phyloP scores from a whole-genome alignment of 1,140 invertebrate species.

The Drosophila fuyamai region DNA sequence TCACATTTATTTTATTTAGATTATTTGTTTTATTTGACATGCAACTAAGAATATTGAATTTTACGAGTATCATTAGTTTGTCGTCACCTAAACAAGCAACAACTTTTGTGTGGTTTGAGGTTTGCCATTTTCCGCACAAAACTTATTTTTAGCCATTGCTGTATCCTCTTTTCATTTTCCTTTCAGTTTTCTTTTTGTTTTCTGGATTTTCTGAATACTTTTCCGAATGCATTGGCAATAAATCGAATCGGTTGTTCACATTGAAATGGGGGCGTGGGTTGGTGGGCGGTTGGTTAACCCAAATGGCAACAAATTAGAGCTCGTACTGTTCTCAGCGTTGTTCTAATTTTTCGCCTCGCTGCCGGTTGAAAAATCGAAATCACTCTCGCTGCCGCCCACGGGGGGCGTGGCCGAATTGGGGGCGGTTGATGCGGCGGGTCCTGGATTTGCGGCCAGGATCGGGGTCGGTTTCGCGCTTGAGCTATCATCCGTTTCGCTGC shows the following conservation, averaged over 20 bases:
- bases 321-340: slow-evolving; percentile 61
- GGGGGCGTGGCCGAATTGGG: slow-evolving; percentile 15
- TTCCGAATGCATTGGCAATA: slow-evolving; percentile 59
- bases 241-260: slow-evolving; percentile 54
- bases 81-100: slow-evolving; percentile 15
- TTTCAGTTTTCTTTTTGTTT: not conserved
- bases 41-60: slow-evolving; percentile 30
- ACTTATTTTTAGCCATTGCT: slow-evolving; percentile 19
- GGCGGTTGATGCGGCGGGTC: slow-evolving; percentile 7
- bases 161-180: not conserved
- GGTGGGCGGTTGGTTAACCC: slow-evolving; percentile 61
- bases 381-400: slow-evolving; percentile 69
- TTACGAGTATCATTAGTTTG: slow-evolving; percentile 4
- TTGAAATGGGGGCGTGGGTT: slow-evolving; percentile 33
- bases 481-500: slow-evolving; percentile 84
- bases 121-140: slow-evolving; percentile 12
- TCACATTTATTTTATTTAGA: not conserved
- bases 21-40: slow-evolving; percentile 26
- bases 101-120: slow-evolving; percentile 13
- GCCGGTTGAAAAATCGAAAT: slow-evolving; percentile 84
- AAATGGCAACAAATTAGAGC: slow-evolving; percentile 80
- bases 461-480: slow-evolving; percentile 75
- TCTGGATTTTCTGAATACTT: slow-evolving; percentile 19
- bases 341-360: slow-evolving; percentile 81
- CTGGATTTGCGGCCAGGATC: slow-evolving; percentile 50